Evolutionary conservation across 2,113 vertebrate species (phyloP).

Genomic region (Phylloscopus trochilus): DNA sequence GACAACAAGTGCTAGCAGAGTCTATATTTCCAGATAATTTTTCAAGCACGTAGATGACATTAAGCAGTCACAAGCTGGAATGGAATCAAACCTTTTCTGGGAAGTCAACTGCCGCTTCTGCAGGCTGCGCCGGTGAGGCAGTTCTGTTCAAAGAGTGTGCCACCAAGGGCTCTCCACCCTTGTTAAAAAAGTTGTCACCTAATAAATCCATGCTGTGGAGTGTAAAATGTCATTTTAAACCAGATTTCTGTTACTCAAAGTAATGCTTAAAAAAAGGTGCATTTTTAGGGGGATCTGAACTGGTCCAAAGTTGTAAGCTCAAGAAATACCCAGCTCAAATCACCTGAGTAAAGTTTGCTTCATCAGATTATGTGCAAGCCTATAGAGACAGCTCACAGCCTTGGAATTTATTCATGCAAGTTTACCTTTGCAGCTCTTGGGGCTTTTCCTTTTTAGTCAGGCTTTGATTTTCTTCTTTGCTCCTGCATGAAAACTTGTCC

Average conservation of each 20-base stretch:
- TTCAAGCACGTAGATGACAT: background rate
- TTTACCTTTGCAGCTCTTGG: background rate
- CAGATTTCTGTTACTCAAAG: background rate
- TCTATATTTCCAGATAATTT: background rate
- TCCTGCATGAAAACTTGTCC: fast-evolving
- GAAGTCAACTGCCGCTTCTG: background rate
- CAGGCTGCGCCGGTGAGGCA: fast-evolving
- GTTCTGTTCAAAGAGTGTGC: fast-evolving
- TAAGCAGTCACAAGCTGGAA: background rate
- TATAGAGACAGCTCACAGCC: background rate
- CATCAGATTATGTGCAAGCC: background rate
- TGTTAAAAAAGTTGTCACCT: background rate
- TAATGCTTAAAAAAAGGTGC: background rate
- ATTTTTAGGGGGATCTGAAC: background rate
- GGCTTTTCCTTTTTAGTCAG: background rate
- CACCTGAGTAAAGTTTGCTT: background rate
- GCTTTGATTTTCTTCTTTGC: background rate
- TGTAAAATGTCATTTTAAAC: background rate
- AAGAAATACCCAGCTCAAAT: background rate
- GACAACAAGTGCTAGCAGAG: background rate
- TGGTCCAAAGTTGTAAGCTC: background rate
- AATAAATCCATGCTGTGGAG: fast-evolving
- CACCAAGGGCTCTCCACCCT: background rate
- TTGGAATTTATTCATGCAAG: background rate
- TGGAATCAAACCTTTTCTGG: background rate